Percentiles rank a stretch among this genome's conserved stretches.
phyloP scores from a whole-genome alignment of 2,797 vertebrate species.

The Alectoris magna region DNA sequence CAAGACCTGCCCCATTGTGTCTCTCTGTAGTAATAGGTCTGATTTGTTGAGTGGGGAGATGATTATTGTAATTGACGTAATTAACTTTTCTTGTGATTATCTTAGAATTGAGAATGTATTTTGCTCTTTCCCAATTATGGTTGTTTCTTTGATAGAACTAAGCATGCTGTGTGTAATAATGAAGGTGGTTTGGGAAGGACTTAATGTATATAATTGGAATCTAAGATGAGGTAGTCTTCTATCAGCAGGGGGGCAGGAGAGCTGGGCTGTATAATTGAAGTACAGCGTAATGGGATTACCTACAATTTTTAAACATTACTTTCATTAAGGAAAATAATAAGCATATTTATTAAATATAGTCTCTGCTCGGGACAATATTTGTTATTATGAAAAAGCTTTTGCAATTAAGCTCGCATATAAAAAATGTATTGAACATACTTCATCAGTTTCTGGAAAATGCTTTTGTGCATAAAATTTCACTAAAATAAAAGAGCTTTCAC shows the following conservation, averaged over 20 bases:
- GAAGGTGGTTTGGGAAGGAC: slow-evolving; percentile 67
- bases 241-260: slow-evolving; percentile 64
- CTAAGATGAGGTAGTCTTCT: slow-evolving; percentile 71
- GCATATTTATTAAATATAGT: slow-evolving; percentile 64
- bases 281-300: slow-evolving; percentile 75
- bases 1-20: neutral
- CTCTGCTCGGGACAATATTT: slow-evolving; percentile 64
- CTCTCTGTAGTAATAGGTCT: slow-evolving; percentile 52
- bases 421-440: slow-evolving; percentile 32
- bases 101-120: slow-evolving; percentile 61
- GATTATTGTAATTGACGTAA: slow-evolving; percentile 78
- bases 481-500: slow-evolving; percentile 61
- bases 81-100: slow-evolving; percentile 76
- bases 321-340: slow-evolving; percentile 70
- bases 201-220: slow-evolving; percentile 76
- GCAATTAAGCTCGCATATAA: slow-evolving; percentile 64
- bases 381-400: slow-evolving; percentile 69
- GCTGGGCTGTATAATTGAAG: slow-evolving; percentile 64
- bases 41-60: slow-evolving; percentile 63
- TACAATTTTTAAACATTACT: slow-evolving; percentile 67
- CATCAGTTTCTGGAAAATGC: slow-evolving; percentile 56
- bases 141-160: slow-evolving; percentile 54
- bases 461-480: slow-evolving; percentile 49
- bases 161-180: slow-evolving; percentile 73
- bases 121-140: slow-evolving; percentile 63